Evolutionary conservation across 2,888 invertebrate species (phyloP).

Genomic region (Diachrysia chrysitis): DNA sequence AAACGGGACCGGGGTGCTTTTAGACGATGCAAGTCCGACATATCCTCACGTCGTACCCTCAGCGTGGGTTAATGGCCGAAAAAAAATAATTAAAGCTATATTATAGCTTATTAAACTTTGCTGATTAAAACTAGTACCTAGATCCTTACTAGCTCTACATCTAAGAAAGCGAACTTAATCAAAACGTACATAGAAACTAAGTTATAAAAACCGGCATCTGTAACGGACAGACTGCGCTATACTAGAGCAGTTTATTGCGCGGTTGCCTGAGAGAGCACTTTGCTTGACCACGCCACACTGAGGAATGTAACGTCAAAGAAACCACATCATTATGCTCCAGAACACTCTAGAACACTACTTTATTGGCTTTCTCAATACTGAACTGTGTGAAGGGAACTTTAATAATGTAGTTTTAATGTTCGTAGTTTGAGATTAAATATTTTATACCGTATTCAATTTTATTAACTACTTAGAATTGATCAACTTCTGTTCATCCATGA

Average conservation of each 20-base stretch:
- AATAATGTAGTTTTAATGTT: neutral
- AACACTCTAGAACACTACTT: constrained; percentile 2
- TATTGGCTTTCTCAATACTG: neutral
- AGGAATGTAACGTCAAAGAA: neutral
- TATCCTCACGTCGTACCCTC: too few species aligned
- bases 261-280: constrained; percentile 2
- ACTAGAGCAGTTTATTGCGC: neutral
- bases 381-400: neutral
- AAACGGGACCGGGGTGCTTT: too few species aligned
- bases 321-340: constrained; percentile 5
- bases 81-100: too few species aligned
- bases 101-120: too few species aligned
- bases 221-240: neutral
- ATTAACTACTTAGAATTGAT: neutral
- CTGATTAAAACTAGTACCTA: too few species aligned
- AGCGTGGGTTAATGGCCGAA: too few species aligned
- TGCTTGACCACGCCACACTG: neutral
- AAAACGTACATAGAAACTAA: neutral
- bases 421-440: neutral
- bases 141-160: too few species aligned
- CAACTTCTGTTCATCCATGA: too few species aligned
- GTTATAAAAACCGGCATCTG: neutral
- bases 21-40: too few species aligned
- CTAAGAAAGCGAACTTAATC: too few species aligned
- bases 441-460: neutral